Base-by-base conservation (phyloP, 2,113 vertebrate species). In the Cyprinodon variegatus region DNA sequence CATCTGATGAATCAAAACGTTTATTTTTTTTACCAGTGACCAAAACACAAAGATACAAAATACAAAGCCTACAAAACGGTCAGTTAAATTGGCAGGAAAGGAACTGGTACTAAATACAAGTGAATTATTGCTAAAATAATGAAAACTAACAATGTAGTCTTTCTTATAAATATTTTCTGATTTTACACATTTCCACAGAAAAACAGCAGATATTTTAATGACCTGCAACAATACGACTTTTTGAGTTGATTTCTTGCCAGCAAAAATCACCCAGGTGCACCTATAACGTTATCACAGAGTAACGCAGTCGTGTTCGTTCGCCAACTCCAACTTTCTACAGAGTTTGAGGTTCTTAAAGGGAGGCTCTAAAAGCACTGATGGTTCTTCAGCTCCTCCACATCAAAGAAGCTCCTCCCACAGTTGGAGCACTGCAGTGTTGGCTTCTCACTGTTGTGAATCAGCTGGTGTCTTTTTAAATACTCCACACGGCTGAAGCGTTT, bases 401-500 rank as follows among this genome's bases (percentile, higher is more conserved):
- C 93, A 11, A 91, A 85, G 59, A 96, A 96, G 57, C 93, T 88
- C 75, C 91, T 92, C 15, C 94, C 94, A 17, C 95, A 96, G 81
- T 93, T 94, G 74, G 92, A 86, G 82, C 96, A 96, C 64, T 93
- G 89, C 0, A 93, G 93, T 0, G 94, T 84, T 0, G 81, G 66
- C 59, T 94, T 90, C 78, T 94, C 94, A 0, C 88, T 90, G 72
- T 66, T 90, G 84, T 95, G 95, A 72, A 92, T 90, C 70, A 92
- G 92, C 71, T 95, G 94, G 75, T 96, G 96, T 80, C 95, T 95
- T 83, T 95, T 94, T 53, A 97, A 89, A 43, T 95, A 95, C 77
- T 95, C 95, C 77, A 95, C 94, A 0, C 95, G 93, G 67, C 95
- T 94, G 81, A 97, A 97, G 1, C 95, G 93, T 61, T 96, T 98